Percentiles rank a stretch among this genome's conserved stretches.
Conservation (phyloP, 2,797 vertebrate genomes). For the Zalophus californianus region DNA sequence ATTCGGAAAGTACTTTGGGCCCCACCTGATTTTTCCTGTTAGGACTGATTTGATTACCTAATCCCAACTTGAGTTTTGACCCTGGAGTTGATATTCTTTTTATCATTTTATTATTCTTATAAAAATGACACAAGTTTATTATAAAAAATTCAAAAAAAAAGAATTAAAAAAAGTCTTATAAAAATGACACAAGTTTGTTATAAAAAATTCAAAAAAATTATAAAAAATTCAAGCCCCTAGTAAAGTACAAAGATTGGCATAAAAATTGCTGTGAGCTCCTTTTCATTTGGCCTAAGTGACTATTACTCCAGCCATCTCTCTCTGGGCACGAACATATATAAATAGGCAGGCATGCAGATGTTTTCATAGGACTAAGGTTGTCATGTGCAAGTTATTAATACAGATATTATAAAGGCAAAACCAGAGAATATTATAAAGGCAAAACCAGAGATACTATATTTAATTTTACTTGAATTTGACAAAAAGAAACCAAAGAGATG, state of each 20-base stretch:
- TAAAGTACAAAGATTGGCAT: neutral
- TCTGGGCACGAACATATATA: neutral
- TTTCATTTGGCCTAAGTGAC: neutral
- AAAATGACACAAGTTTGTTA: neutral
- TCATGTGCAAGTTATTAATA: neutral
- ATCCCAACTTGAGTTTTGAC: neutral
- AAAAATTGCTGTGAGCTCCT: neutral
- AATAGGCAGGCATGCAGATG: neutral
- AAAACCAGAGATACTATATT: neutral
- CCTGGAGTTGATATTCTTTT: conserved; percentile 13
- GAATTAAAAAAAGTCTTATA: neutral
- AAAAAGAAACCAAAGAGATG: conserved; percentile 9
- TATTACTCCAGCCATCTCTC: neutral
- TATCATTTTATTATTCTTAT: conserved; percentile 8
- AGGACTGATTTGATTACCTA: conserved; percentile 1
- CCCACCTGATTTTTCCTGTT: conserved; percentile 51
- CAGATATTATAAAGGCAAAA: neutral
- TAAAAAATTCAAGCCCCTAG: neutral
- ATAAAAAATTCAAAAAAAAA: neutral
- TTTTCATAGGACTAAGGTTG: conserved; percentile 6
- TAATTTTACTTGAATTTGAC: neutral
- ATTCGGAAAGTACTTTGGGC: neutral
- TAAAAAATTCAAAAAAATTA: neutral
- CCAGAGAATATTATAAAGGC: neutral
- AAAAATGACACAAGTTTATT: neutral